Conservation (phyloP, 2,888 invertebrate genomes). For the Halictus quadricinctus region DNA sequence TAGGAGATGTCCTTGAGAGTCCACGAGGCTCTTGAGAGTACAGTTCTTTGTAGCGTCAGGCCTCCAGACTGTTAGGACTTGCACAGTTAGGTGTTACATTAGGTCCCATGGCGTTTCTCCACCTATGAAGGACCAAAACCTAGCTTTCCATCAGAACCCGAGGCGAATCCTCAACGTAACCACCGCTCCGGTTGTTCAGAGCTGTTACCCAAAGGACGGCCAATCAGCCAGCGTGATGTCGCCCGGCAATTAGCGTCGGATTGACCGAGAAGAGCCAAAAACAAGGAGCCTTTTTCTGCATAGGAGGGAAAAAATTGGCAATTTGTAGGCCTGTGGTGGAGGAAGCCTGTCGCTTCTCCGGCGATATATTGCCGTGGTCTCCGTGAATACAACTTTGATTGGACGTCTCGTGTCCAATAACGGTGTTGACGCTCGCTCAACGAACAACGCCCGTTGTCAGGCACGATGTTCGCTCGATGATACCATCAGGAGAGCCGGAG, state of each 20-base stretch:
- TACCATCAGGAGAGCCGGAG: conserved; percentile 15
- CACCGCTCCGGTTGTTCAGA: neutral
- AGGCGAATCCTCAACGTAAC: no score
- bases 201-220: neutral
- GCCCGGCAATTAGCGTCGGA: conserved; percentile 1
- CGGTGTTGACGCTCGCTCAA: conserved; percentile 52
- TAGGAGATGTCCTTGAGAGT: no score
- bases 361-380: conserved; percentile 9
- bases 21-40: no score
- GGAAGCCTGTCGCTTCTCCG: neutral
- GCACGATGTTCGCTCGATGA: conserved; percentile 45
- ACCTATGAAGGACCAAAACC: neutral
- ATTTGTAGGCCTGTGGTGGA: conserved; percentile 3
- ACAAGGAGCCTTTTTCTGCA: neutral
- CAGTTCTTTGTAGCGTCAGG: no score
- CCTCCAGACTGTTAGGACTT: no score
- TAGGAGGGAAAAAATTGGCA: conserved; percentile 7
- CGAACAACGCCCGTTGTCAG: conserved; percentile 34
- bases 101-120: no score
- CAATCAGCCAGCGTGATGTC: neutral
- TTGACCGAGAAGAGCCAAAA: neutral
- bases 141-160: neutral
- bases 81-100: no score
- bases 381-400: conserved; percentile 61
- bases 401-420: conserved; percentile 57